Evolutionary conservation across 2,888 invertebrate genomes (phyloP), one percentile per base, ranked within the genome.

Genomic region (Heteromyza rotundicornis): DNA sequence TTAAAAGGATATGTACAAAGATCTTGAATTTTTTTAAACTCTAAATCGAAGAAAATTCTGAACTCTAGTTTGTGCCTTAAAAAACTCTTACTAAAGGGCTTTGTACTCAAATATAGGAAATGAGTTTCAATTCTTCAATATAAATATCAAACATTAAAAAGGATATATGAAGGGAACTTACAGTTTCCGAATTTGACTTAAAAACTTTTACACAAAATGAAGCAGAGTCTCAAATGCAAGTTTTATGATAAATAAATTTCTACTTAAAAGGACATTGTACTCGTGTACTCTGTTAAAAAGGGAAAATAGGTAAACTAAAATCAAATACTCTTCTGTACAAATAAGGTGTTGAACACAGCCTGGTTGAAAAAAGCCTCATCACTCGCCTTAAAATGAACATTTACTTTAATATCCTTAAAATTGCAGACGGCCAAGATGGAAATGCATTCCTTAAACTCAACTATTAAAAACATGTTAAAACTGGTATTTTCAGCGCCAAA

Each of bases 311-410:
- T 32, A 32, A 32, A 32, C 32, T 12, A 32, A 32, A 32, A 32
- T 8, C 5, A 44, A 19, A 50, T 32, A 36, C 32, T 35, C 12
- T 44, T 50, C 12, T 47, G 27, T 23, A 5, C 16, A 35, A 52
- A 2, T 1, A 52, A 57, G 66, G 63, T 66, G 61, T 64, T 62
- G 64, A 59, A 61, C 64, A 66, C 57, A 63, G 51, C 57, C 24
- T 58, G 12, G 24, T n/a, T 2, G 14, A 17, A 52, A 59, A 56
- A 32, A 55, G 59, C 56, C 58, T 60, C 57, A 60, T 60, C 32
- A 32, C 5, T 40, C 5, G 8, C 8, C 2, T n/a, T 40, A 40
- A 40, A 40, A 40, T 40, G 16, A 27, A 27, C 27, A 27, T 27
- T n/a, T 40, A 40, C 40, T 40, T 40, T 40, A 40, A 7, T 27